Conservation (phyloP, 2,113 vertebrate species). For the Corydoras sp. region DNA sequence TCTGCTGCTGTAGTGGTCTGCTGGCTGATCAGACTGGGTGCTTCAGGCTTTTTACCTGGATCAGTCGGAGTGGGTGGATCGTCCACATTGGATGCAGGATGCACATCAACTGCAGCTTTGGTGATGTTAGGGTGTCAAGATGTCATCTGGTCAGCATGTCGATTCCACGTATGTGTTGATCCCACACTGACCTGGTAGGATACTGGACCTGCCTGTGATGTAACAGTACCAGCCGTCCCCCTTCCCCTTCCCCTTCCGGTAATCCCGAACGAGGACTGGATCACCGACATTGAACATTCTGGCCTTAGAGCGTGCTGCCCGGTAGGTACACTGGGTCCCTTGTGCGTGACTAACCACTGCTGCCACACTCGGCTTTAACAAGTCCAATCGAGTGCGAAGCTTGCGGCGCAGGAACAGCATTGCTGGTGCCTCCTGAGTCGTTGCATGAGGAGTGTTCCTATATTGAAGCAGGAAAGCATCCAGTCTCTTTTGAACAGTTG, state of each 20-base stretch:
- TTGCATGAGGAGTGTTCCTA: slow-evolving; percentile 14
- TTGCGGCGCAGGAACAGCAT: slow-evolving; percentile 17
- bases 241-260: neutral
- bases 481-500: neutral
- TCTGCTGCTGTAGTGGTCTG: neutral
- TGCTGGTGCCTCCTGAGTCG: slow-evolving; percentile 18
- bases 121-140: too few species aligned
- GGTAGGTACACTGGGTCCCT: neutral
- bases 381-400: neutral
- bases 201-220: too few species aligned
- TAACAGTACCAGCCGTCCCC: too few species aligned
- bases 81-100: too few species aligned
- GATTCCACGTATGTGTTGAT: too few species aligned
- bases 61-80: too few species aligned
- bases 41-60: too few species aligned
- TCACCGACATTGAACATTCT: slow-evolving; percentile 3
- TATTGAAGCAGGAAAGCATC: slow-evolving; percentile 20
- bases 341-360: slow-evolving; percentile 8
- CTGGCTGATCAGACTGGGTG: too few species aligned
- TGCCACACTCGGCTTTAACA: slow-evolving; percentile 20
- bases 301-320: neutral
- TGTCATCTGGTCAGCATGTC: too few species aligned
- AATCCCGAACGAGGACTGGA: slow-evolving; percentile 23
- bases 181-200: too few species aligned
- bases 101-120: too few species aligned